phyloP scores from a whole-genome alignment of 2,113 vertebrate genomes.

The Albula goreensis region DNA sequence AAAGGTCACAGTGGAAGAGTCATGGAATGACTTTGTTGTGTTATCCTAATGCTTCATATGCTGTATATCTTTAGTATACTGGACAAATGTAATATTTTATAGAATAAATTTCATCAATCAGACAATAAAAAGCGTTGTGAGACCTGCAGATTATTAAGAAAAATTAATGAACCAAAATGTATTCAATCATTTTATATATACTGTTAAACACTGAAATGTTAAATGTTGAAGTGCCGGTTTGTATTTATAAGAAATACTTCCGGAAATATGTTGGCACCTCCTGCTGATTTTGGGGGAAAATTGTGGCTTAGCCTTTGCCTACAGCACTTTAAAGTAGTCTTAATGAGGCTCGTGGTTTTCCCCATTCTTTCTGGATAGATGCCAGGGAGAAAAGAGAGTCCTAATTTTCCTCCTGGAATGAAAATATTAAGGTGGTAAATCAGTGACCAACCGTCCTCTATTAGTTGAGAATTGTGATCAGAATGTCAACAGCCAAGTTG shows the following conservation, averaged over 20 bases:
- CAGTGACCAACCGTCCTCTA: background rate
- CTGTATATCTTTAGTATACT: too few relatives aligned
- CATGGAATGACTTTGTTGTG: too few relatives aligned
- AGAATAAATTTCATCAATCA: too few relatives aligned
- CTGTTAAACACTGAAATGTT: too few relatives aligned
- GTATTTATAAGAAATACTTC: background rate
- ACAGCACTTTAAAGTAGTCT: background rate
- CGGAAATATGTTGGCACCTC: background rate
- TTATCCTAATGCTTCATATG: too few relatives aligned
- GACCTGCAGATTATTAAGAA: too few relatives aligned
- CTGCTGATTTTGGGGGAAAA: background rate
- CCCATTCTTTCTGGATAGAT: background rate
- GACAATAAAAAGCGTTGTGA: too few relatives aligned
- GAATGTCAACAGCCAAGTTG: background rate
- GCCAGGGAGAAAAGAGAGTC: background rate
- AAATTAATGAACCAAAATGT: too few relatives aligned
- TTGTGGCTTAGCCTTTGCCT: background rate
- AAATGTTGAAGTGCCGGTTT: background rate
- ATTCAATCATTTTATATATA: too few relatives aligned
- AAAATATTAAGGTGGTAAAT: background rate
- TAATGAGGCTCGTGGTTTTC: background rate
- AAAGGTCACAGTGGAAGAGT: too few relatives aligned
- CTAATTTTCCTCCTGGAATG: background rate
- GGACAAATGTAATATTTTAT: too few relatives aligned
- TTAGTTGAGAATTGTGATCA: background rate